These are phyloP conservation scores for Silurus glanis DNA, from an alignment of 2,113 vertebrate genomes.

Conservation along the genomic window DNA sequence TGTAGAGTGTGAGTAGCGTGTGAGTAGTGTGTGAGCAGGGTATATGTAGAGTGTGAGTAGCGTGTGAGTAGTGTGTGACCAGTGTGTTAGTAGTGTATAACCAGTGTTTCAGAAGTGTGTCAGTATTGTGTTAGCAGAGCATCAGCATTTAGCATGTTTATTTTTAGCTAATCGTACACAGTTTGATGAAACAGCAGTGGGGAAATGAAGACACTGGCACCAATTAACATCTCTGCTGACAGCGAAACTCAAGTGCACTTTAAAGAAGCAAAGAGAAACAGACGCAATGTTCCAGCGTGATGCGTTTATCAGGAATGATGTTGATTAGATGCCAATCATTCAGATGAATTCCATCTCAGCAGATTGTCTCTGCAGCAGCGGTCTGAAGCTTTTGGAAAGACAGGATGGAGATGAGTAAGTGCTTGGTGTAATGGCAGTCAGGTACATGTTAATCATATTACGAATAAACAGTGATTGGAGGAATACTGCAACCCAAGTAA, in stretches of 20 bases:
- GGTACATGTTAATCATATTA: conserved; percentile 1
- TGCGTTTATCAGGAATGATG: neutral
- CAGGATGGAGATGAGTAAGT: neutral
- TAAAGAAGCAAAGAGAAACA: neutral
- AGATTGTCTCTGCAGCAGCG: neutral
- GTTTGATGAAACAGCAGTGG: neutral
- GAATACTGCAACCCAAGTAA: neutral
- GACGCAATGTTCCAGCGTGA: neutral
- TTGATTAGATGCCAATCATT: neutral
- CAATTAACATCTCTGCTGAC: neutral
- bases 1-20: neutral
- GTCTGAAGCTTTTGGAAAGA: neutral
- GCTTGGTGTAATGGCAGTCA: neutral
- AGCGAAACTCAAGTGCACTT: neutral
- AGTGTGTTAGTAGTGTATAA: neutral
- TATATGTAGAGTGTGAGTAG: no score
- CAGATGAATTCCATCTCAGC: neutral
- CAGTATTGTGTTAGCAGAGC: no score
- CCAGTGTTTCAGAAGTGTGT: neutral
- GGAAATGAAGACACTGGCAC: neutral
- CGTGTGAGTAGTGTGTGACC: no score
- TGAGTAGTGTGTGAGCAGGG: neutral
- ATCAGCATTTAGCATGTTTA: no score
- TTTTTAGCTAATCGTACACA: no score
- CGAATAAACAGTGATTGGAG: neutral